Evolutionary conservation across 2,888 invertebrate genomes (phyloP).

Genomic region (Drosophila atripex): DNA sequence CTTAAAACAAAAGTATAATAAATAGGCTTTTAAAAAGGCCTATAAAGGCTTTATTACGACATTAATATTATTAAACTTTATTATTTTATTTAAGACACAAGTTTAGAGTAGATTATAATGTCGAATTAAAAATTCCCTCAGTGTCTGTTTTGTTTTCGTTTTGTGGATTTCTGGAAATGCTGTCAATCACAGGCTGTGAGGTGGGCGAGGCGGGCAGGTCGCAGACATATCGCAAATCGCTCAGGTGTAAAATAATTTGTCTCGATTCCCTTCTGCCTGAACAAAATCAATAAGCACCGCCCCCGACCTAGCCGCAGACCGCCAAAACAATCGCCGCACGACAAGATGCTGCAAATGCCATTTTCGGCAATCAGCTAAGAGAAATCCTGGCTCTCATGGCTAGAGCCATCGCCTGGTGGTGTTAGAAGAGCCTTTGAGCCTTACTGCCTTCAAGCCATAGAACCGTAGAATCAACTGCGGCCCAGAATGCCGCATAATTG

Average conservation of each 20-base stretch:
- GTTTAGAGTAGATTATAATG: neutral
- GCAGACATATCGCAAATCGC: conserved; percentile 68
- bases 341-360: conserved; percentile 43
- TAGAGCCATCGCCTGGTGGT: conserved; percentile 45
- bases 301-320: neutral
- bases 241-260: conserved; percentile 74
- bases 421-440: conserved; percentile 8
- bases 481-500: conserved; percentile 59
- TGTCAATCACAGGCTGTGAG: conserved; percentile 52
- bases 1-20: too few species aligned
- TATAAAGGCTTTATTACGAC: too few species aligned
- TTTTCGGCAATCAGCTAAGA: conserved; percentile 33
- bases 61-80: too few species aligned
- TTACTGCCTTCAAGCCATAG: neutral
- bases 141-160: conserved; percentile 30
- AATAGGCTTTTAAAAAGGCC: too few species aligned
- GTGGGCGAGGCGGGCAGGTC: conserved; percentile 33
- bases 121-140: conserved; percentile 2
- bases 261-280: conserved; percentile 64
- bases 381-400: conserved; percentile 40
- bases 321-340: conserved; percentile 11
- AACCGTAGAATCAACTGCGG: conserved; percentile 11
- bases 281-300: conserved; percentile 57
- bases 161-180: conserved; percentile 31
- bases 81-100: too few species aligned